phyloP scores from a whole-genome alignment of 2,797 vertebrate genomes.

The Sebastes paucispinis region DNA sequence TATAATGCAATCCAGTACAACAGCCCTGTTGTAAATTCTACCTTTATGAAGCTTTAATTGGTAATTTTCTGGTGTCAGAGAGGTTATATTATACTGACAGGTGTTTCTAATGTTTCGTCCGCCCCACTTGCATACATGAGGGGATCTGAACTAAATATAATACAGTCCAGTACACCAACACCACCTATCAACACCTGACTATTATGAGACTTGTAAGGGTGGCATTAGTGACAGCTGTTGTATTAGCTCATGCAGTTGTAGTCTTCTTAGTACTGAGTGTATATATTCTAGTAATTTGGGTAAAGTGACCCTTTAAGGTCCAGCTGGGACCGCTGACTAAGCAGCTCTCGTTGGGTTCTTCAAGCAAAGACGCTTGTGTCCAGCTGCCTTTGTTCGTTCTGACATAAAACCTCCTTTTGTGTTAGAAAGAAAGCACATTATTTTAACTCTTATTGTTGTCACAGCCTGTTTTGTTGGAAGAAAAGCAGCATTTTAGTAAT shows the following conservation, averaged over 20 bases:
- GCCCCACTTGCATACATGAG: not conserved
- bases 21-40: not conserved
- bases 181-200: not conserved
- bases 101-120: not conserved
- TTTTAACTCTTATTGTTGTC: not conserved
- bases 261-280: not conserved
- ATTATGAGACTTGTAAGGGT: not conserved
- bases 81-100: not conserved
- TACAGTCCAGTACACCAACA: not conserved
- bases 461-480: not conserved
- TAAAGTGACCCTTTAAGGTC: conserved; percentile 15
- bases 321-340: not conserved
- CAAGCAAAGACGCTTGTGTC: not conserved
- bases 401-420: not conserved
- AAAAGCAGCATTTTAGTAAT: not conserved
- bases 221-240: not conserved
- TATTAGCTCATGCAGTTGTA: not conserved
- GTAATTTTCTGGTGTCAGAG: not conserved
- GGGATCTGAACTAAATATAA: not conserved
- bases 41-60: not conserved
- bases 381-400: not conserved
- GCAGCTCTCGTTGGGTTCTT: not conserved
- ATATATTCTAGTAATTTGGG: not conserved
- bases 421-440: not conserved
- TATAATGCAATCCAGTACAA: not conserved